phyloP scores from a whole-genome alignment of 2,797 vertebrate species.

The Chaetodon trifasciatus region DNA sequence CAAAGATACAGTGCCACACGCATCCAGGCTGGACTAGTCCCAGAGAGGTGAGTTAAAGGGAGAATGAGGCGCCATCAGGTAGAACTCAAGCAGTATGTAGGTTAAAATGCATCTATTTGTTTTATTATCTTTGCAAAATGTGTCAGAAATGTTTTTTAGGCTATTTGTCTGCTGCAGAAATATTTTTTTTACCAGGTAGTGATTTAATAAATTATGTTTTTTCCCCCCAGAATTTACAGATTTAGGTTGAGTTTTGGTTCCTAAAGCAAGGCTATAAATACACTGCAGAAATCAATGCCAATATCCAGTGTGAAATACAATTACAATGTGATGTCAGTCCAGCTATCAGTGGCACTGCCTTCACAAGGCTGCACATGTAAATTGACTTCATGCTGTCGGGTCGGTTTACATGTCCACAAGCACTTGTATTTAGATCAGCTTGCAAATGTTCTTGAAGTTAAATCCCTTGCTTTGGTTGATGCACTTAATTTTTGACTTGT shows the following conservation, averaged over 20 bases:
- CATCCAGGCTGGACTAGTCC: slow-evolving; percentile 88
- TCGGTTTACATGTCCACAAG: slow-evolving; percentile 55
- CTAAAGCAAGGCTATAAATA: not conserved
- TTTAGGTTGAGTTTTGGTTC: not conserved
- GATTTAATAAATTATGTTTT: not conserved
- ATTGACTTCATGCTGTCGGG: slow-evolving; percentile 19
- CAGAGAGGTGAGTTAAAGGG: slow-evolving; percentile 87
- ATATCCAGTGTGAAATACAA: not conserved
- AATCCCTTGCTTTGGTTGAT: slow-evolving; percentile 25
- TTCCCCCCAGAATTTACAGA: not conserved
- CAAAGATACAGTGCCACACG: slow-evolving; percentile 89
- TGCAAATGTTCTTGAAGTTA: slow-evolving; percentile 52
- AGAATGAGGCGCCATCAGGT: not conserved
- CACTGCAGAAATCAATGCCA: not conserved
- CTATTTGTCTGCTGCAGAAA: not conserved
- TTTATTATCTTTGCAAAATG: not conserved
- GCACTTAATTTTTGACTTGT: slow-evolving; percentile 13
- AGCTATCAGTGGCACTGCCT: not conserved
- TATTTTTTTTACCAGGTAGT: not conserved
- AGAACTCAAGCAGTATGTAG: not conserved
- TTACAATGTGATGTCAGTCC: not conserved
- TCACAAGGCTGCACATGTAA: slow-evolving; percentile 58
- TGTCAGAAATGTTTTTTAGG: not conserved
- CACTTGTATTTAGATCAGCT: slow-evolving; percentile 35
- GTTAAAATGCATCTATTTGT: not conserved